Evolutionary conservation across 2,888 invertebrate genomes (phyloP).

Genomic region (Heliconius ethilla): DNA sequence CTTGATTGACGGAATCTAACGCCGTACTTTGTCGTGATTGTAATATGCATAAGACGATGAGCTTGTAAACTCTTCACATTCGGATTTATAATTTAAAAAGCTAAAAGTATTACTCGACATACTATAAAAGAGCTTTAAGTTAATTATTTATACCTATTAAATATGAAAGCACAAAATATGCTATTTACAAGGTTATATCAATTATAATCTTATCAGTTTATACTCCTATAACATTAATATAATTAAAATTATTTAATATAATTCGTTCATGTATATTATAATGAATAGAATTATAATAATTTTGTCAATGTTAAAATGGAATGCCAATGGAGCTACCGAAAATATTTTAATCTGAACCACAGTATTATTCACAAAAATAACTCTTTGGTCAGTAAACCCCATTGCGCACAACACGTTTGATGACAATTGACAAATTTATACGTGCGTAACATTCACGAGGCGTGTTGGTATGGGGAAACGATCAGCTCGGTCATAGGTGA

Average conservation of each 20-base stretch:
- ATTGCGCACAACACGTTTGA: not conserved
- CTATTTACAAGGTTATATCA: not conserved
- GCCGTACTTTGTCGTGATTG: not conserved
- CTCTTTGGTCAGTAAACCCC: not conserved
- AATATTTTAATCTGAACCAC: too few relatives aligned
- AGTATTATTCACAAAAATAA: not conserved
- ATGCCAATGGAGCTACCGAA: not conserved
- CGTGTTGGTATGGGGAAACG: not conserved
- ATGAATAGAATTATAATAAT: not conserved
- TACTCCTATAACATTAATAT: not conserved
- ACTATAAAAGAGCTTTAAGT: not conserved
- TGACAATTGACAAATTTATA: not conserved
- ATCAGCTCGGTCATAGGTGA: not conserved
- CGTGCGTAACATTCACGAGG: not conserved
- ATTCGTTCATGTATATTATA: not conserved
- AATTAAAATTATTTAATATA: not conserved
- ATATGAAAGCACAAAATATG: not conserved
- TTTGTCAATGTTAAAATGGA: not conserved
- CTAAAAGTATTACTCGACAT: not conserved
- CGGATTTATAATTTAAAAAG: not conserved
- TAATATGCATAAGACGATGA: too few relatives aligned
- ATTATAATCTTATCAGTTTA: not conserved
- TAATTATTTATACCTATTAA: not conserved
- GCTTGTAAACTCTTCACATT: not conserved
- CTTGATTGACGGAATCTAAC: not conserved